Conservation (phyloP, 92 coral and sea anemone species). For the Epizoanthus stellaris region DNA sequence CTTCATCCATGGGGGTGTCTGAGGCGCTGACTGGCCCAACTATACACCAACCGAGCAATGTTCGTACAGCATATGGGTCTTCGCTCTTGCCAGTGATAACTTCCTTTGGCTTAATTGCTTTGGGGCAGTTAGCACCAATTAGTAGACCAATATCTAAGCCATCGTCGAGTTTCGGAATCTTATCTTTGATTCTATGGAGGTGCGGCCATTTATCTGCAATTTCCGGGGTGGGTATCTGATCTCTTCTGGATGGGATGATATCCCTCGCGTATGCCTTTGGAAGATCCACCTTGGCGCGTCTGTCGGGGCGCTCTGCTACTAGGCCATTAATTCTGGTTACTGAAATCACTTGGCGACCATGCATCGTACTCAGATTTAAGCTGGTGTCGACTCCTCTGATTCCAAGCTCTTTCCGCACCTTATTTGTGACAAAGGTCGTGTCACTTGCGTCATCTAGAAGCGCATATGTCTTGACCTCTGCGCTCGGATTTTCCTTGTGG, state of each 20-base stretch:
- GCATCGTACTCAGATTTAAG: constrained; percentile 67
- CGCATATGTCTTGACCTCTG: constrained; percentile 52
- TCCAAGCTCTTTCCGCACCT: constrained; percentile 59
- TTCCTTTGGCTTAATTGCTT: constrained; percentile 54
- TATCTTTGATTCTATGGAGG: constrained; percentile 29
- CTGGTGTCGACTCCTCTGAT: constrained; percentile 54
- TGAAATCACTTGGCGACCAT: constrained; percentile 46
- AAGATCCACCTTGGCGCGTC: constrained; percentile 50
- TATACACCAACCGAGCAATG: constrained; percentile 57
- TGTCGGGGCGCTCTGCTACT: constrained; percentile 61
- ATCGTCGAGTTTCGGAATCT: constrained; percentile 27
- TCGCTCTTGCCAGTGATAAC: constrained; percentile 57
- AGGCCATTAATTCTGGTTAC: constrained; percentile 59
- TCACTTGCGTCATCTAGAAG: constrained; percentile 70
- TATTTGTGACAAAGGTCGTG: constrained; percentile 63
- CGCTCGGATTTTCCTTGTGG: constrained; percentile 60
- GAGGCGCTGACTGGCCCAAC: constrained; percentile 53
- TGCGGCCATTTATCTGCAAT: constrained; percentile 59
- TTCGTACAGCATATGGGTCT: constrained; percentile 57
- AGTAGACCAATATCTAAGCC: constrained; percentile 54
- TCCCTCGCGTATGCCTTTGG: constrained; percentile 69
- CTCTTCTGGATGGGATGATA: constrained; percentile 59
- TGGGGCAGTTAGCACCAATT: constrained; percentile 66
- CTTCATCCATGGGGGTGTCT: constrained; percentile 7
- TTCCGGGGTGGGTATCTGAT: constrained; percentile 68